Evolutionary conservation across 2,797 vertebrate genomes (phyloP).

Genomic region (Mormyrops attenuatus): DNA sequence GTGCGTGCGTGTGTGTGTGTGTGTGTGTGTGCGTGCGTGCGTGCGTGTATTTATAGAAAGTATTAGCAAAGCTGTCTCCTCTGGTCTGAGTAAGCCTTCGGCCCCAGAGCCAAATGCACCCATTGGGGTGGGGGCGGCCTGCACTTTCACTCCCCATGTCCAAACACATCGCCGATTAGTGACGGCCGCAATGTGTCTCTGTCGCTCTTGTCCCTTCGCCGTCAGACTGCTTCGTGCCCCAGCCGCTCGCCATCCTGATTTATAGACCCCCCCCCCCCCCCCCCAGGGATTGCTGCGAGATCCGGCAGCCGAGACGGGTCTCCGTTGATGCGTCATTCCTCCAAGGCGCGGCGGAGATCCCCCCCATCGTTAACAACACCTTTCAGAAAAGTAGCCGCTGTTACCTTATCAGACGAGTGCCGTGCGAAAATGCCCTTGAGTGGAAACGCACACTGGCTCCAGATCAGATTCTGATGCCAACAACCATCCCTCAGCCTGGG

Average conservation of each 20-base stretch:
- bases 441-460: not conserved
- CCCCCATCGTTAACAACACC: not conserved
- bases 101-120: slow-evolving; percentile 42
- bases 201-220: not conserved
- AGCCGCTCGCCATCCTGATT: not conserved
- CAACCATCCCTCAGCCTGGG: not conserved
- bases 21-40: slow-evolving; percentile 5
- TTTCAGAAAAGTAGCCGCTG: not conserved
- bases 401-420: not conserved
- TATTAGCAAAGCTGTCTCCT: slow-evolving; percentile 61
- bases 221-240: not conserved
- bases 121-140: slow-evolving; percentile 21
- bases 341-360: not conserved
- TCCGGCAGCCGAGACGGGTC: no score
- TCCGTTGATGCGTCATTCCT: not conserved
- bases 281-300: not conserved
- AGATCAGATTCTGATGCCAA: not conserved
- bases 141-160: not conserved
- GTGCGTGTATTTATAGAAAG: slow-evolving; percentile 58
- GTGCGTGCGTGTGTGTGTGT: not conserved
- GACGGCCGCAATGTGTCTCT: not conserved
- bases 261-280: not conserved
- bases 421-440: not conserved
- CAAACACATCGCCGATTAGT: not conserved
- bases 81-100: slow-evolving; percentile 54